phyloP scores from a whole-genome alignment of 92 coral and sea anemone genomes.

The Meandrina meandrites region DNA sequence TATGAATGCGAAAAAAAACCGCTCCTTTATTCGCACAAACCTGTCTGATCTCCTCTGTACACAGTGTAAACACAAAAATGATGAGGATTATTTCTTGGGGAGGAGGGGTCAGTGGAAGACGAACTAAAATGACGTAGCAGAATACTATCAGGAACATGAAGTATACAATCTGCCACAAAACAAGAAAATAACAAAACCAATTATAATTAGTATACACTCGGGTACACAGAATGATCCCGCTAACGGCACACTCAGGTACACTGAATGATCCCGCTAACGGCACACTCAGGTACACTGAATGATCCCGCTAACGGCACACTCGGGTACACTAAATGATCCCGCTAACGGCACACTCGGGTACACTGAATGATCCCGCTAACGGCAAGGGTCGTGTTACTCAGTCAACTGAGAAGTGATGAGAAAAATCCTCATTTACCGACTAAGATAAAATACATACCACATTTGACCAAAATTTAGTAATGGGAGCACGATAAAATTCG shows the following conservation, averaged over 20 bases:
- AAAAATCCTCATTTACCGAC: not conserved
- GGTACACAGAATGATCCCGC: not conserved
- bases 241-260: not conserved
- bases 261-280: not conserved
- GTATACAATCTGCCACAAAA: constrained; percentile 61
- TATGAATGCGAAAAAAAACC: too few species aligned
- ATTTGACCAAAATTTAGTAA: constrained; percentile 87
- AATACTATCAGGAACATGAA: constrained; percentile 65
- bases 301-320: not conserved
- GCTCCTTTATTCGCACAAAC: constrained; percentile 17
- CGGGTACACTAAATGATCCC: too few species aligned
- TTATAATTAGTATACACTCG: not conserved
- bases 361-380: not conserved
- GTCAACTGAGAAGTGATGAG: not conserved
- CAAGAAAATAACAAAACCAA: constrained; percentile 8
- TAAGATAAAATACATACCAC: constrained; percentile 50
- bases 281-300: not conserved
- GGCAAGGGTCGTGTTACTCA: not conserved
- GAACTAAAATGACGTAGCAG: constrained; percentile 65
- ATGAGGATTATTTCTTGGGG: constrained; percentile 65
- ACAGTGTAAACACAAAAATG: constrained; percentile 68
- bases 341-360: too few species aligned
- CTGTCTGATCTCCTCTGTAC: constrained; percentile 77
- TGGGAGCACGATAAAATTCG: constrained; percentile 83
- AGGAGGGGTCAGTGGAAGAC: constrained; percentile 56